Evolutionary conservation across 2,797 vertebrate genomes (phyloP), one percentile per base, ranked within the genome.

Genomic region (Platalea minor): DNA sequence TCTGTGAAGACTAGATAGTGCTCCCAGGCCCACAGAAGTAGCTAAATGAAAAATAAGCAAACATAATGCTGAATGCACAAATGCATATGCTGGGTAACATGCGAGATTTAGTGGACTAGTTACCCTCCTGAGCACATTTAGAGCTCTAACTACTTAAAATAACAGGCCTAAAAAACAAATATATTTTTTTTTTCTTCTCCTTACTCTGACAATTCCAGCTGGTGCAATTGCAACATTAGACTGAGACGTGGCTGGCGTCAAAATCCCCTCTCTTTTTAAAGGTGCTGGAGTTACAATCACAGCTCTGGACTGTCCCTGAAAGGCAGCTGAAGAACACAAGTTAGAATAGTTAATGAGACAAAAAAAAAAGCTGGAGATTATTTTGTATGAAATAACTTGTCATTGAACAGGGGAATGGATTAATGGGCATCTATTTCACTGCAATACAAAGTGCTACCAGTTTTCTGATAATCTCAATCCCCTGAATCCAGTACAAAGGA

Each of bases 261-360:
- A 94, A 93, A 98, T 97, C 63, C 98, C 98, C 37, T 99, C 99
- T 87, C 98, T 97, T 98, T 99, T 99, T 96, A 99, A 95, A 90
- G 98, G 97, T 59, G 98, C 97, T 31, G 98, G 98, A 14, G 99
- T 98, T 93, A 99, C 99, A 78, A 99, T 99, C 96, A 99, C 98
- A 79, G 99, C 98, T 89, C 98, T 98, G 46, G 98, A 89, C 59
- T 98, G 98, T 96, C 98, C 98, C 96, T 98, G 84, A 96, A 99
- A 99, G 82, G 98, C 97, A 89, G 98, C 98, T 99, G 97, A 93
- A 87, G 95, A 91, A 97, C 53, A 97, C 69, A 96, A 85, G 74
- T 95, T 92, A 95, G 85, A 85, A 91, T 39, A 92, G 50, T 95
- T 95, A 96, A 88, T 53, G 35, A 81, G 60, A 88, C 37, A 45